Evolutionary conservation across 2,888 invertebrate genomes (phyloP), one percentile per base, ranked within the genome.

Genomic region (Busseola fusca): DNA sequence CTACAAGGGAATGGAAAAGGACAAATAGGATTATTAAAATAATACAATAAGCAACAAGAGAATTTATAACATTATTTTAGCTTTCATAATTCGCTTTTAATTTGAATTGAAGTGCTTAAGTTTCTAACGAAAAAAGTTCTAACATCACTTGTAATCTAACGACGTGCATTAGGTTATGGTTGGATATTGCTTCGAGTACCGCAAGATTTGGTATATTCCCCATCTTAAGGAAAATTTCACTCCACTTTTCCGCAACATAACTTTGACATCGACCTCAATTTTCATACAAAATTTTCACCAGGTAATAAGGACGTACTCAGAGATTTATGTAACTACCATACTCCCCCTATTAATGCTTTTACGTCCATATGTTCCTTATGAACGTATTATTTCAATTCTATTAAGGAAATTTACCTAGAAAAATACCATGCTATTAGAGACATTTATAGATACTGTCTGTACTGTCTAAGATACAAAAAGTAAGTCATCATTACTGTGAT

Each of bases 261-360:
- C 37, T 50, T 56, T 37, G 14, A 45, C 30, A 42, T 58, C 58
- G 40, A 59, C 54, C 45, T n/a, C n/a, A 6, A 67, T 56, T 68
- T 78, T 68, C 60, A 68, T 62, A 57, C 34, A 42, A 21, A 52
- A 64, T 62, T 59, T 78, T 62, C 27, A 63, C 54, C 57, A 69
- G 57, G 64, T 65, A 50, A 74, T 74, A 65, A 64, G 27, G 69
- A 74, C 62, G 54, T 48, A 69, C 64, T 74, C 45, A 45, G 45
- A 74, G 69, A 85, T 85, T 82, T 81, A 82, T 72, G 72, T 76
- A 66, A 60, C 68, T 52, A 80, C 78, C 76, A 42, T 66, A 64
- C 78, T 70, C 69, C 65, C 62, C 57, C 65, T 69, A 69, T 58
- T 68, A 75, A 78, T 62, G 72, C 21, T 76, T 72, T 73, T 63